A percentile compares a stretch with the other conserved stretches of the same genome.
Evolutionary conservation across 2,797 vertebrate species (phyloP).

Genomic region (Craterocephalus amniculus): DNA sequence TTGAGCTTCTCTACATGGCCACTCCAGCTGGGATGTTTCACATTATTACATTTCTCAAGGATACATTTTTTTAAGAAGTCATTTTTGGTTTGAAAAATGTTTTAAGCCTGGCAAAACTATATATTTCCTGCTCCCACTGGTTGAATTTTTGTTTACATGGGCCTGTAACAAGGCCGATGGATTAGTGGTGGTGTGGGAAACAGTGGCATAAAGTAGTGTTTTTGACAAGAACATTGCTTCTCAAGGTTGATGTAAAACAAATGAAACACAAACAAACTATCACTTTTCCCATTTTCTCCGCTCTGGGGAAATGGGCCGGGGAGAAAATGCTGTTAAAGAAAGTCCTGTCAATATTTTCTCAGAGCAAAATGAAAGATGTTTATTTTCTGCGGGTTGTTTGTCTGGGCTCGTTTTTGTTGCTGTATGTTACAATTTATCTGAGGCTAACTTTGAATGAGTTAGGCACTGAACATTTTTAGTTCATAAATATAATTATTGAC

Average conservation of each 20-base stretch:
- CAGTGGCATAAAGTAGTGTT: neutral
- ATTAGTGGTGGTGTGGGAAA: neutral
- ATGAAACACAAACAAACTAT: neutral
- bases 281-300: neutral
- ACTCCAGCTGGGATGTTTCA: too few relatives aligned
- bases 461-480: neutral
- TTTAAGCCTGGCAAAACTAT: too few relatives aligned
- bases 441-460: fast-evolving
- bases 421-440: neutral
- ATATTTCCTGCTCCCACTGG: too few relatives aligned
- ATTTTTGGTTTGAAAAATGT: too few relatives aligned
- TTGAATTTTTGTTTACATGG: too few relatives aligned
- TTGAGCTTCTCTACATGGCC: too few relatives aligned
- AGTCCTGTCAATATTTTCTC: neutral
- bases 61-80: too few relatives aligned
- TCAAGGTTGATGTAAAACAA: neutral
- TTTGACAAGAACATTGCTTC: neutral
- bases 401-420: neutral
- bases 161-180: neutral
- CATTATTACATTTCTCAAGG: too few relatives aligned
- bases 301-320: neutral
- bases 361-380: neutral
- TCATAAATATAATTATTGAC: neutral
- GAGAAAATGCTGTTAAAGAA: neutral
- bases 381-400: neutral